Conservation (phyloP, 1,140 invertebrate species). For the Heliconius melpomene region DNA sequence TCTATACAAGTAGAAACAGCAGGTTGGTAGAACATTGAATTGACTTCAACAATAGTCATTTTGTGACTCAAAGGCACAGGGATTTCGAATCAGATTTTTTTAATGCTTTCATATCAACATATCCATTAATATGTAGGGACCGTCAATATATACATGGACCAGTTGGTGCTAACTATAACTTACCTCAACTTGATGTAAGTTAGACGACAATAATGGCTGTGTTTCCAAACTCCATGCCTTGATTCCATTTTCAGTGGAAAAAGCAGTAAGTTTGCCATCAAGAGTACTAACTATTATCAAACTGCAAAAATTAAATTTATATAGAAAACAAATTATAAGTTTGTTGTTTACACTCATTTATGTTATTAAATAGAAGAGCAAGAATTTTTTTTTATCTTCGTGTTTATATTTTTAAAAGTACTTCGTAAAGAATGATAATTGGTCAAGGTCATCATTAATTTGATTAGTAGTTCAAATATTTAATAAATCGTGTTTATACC, state of each 20-base stretch:
- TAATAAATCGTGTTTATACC: background rate
- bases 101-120: too few relatives aligned
- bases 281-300: constrained; percentile 92
- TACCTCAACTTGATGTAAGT: constrained; percentile 91
- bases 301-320: constrained; percentile 74
- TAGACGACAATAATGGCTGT: constrained; percentile 90
- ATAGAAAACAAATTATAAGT: too few relatives aligned
- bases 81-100: too few relatives aligned
- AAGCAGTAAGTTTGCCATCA: constrained; percentile 91
- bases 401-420: constrained; percentile 12
- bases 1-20: too few relatives aligned
- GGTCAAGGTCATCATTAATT: constrained; percentile 37
- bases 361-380: background rate
- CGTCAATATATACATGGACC: too few relatives aligned
- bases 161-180: constrained; percentile 7
- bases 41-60: too few relatives aligned
- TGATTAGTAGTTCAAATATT: constrained; percentile 23
- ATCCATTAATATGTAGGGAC: too few relatives aligned
- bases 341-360: background rate
- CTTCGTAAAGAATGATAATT: constrained; percentile 13
- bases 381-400: background rate
- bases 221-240: constrained; percentile 89
- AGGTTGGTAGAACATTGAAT: too few relatives aligned
- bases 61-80: too few relatives aligned
- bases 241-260: constrained; percentile 87